These are phyloP conservation scores for Tragelaphus scriptus DNA, from an alignment of 2,113 vertebrate genomes.

Conservation along the genomic window DNA sequence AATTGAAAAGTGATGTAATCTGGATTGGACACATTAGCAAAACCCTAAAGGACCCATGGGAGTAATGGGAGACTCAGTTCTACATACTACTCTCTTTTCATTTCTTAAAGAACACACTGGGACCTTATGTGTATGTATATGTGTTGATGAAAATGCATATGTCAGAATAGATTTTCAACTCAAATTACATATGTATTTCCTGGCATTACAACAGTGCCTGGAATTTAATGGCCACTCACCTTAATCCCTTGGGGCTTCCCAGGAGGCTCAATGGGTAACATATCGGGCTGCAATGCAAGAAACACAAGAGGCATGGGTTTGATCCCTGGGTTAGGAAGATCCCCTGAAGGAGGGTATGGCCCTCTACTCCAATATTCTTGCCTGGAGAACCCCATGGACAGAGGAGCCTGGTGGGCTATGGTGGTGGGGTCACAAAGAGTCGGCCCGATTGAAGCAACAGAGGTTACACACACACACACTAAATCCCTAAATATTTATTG, in stretches of 20 bases:
- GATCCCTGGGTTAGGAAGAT: neutral
- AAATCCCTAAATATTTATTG: neutral
- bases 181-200: neutral
- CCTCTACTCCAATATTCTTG: neutral
- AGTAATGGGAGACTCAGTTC: neutral
- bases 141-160: neutral
- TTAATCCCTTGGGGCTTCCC: neutral
- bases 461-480: neutral
- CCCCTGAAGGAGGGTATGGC: neutral
- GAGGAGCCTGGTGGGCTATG: neutral
- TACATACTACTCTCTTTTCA: neutral
- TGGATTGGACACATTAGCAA: neutral
- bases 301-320: neutral
- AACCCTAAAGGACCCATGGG: neutral
- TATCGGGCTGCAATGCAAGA: neutral
- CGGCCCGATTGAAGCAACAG: accelerated
- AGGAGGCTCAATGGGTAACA: neutral
- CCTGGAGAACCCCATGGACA: neutral
- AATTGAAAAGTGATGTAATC: neutral
- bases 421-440: neutral
- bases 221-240: neutral
- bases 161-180: neutral
- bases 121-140: neutral
- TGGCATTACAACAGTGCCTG: neutral
- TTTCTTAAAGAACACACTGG: neutral